phyloP scores from a whole-genome alignment of 1,140 invertebrate genomes.

The Lerema accius region DNA sequence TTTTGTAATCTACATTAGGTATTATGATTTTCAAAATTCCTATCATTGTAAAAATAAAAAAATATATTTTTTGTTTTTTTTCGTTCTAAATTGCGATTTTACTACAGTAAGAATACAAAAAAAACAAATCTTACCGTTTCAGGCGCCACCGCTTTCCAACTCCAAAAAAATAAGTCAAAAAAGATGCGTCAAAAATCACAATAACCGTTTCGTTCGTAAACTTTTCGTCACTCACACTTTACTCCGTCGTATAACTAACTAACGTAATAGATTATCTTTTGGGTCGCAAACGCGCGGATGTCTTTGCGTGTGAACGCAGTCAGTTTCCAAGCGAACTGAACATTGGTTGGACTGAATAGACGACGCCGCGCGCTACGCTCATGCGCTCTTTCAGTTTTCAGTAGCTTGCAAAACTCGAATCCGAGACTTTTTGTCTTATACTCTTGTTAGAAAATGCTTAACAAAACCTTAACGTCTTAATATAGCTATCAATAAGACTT shows the following conservation, averaged over 20 bases:
- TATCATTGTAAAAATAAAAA: too few species aligned
- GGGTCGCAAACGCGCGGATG: conserved; percentile 53
- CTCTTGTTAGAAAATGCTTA: background rate
- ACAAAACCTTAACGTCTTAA: too few species aligned
- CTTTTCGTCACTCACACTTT: conserved; percentile 7
- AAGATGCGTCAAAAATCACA: conserved; percentile 9
- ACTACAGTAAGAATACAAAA: too few species aligned
- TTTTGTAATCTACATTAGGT: too few species aligned
- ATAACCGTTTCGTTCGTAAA: too few species aligned
- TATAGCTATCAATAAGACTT: too few species aligned
- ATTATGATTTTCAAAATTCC: too few species aligned
- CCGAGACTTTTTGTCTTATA: background rate
- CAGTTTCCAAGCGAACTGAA: conserved; percentile 65
- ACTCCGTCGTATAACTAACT: conserved; percentile 32
- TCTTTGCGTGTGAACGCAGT: conserved; percentile 53
- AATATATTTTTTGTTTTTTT: too few species aligned
- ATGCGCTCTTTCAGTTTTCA: conserved; percentile 55
- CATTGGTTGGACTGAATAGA: conserved; percentile 55
- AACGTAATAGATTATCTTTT: conserved; percentile 52
- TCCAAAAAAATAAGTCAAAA: too few species aligned
- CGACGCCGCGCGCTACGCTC: conserved; percentile 48
- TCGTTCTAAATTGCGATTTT: too few species aligned
- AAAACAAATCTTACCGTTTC: conserved; percentile 18
- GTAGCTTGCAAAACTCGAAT: conserved; percentile 5
- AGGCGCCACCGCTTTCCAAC: background rate